A percentile compares a stretch with the other conserved stretches of the same genome.
These are phyloP conservation scores for Papilio machaon DNA, from an alignment of 1,140 invertebrate species.

Conservation along the genomic window DNA sequence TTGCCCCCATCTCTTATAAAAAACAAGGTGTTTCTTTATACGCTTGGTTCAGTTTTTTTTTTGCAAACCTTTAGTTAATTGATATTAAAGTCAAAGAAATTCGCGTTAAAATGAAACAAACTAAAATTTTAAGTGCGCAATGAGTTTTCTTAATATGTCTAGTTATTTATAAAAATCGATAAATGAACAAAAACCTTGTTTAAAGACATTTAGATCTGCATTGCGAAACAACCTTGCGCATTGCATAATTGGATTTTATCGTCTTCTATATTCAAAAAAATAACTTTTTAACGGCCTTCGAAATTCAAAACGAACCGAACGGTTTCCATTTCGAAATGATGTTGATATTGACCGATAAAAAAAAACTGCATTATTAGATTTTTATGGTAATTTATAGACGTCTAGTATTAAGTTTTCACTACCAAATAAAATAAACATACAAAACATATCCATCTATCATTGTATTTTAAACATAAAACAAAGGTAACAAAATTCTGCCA, in stretches of 20 bases:
- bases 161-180: not conserved
- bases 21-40: too few species aligned
- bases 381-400: not conserved
- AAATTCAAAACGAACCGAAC: conserved; percentile 11
- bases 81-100: too few species aligned
- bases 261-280: conserved; percentile 24
- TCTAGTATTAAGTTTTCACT: not conserved
- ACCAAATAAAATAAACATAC: too few species aligned
- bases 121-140: too few species aligned
- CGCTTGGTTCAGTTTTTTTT: not conserved
- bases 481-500: too few species aligned
- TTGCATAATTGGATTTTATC: conserved; percentile 30
- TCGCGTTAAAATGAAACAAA: too few species aligned
- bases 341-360: conserved; percentile 17
- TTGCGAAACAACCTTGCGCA: conserved; percentile 23
- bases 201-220: conserved; percentile 1
- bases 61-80: not conserved
- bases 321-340: conserved; percentile 5
- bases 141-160: not conserved
- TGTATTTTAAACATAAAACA: not conserved
- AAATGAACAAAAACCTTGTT: not conserved
- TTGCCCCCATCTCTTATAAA: too few species aligned
- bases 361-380: not conserved
- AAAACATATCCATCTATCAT: too few species aligned
- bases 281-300: not conserved